Percentiles rank a stretch among this genome's conserved stretches.
These are phyloP conservation scores for Cydia pomonella DNA, from an alignment of 1,140 invertebrate genomes.

Conservation along the genomic window DNA sequence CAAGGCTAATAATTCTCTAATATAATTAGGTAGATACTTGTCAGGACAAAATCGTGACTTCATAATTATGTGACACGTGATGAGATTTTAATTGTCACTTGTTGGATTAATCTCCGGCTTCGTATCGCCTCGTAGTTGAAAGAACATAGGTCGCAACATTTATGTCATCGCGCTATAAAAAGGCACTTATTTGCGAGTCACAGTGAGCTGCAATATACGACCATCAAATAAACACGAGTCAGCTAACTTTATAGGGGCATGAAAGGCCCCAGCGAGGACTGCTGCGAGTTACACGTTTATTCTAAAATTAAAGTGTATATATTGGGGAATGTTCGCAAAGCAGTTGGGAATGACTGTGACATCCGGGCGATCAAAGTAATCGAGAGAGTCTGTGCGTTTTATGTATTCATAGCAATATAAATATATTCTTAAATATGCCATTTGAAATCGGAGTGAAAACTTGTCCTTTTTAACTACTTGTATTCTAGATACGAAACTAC, in stretches of 20 bases:
- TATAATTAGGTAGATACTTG: too few species aligned
- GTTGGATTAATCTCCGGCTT: too few species aligned
- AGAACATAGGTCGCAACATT: background rate
- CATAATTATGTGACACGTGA: too few species aligned
- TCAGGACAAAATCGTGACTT: too few species aligned
- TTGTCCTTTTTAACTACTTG: background rate
- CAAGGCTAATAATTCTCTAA: too few species aligned
- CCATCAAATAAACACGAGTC: constrained; percentile 44
- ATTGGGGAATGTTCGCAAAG: constrained; percentile 51
- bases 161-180: constrained; percentile 20
- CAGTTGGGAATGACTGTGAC: constrained; percentile 51
- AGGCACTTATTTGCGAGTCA: constrained; percentile 13
- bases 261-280: constrained; percentile 42
- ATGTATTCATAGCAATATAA: background rate
- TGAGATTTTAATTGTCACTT: too few species aligned
- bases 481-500: too few species aligned
- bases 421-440: background rate
- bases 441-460: background rate
- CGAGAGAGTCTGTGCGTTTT: constrained; percentile 54
- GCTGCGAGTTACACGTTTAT: constrained; percentile 51
- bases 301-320: constrained; percentile 59
- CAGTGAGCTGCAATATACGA: constrained; percentile 35
- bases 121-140: background rate
- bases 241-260: constrained; percentile 50
- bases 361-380: constrained; percentile 71